Percentiles rank a stretch among this genome's conserved stretches.
These are phyloP conservation scores for Drosophila meridiana DNA, from an alignment of 2,888 invertebrate genomes.

Conservation along the genomic window DNA sequence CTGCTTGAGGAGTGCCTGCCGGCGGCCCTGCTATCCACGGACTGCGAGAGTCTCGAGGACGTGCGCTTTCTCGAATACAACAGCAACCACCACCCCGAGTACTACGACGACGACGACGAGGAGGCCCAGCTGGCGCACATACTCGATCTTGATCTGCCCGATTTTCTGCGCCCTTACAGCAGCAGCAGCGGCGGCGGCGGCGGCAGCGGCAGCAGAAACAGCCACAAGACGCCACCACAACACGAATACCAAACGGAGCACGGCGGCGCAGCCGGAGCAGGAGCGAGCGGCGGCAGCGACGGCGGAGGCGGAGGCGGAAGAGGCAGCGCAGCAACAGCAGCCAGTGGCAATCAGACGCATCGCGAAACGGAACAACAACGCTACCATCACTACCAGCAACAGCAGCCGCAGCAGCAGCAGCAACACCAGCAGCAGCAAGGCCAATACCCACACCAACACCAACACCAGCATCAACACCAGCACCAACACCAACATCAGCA, in stretches of 20 bases:
- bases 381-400: conserved; percentile 61
- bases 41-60: conserved; percentile 72
- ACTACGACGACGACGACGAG: conserved; percentile 71
- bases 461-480: conserved; percentile 49
- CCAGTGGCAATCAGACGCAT: conserved; percentile 34
- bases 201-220: conserved; percentile 68
- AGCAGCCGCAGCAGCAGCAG: conserved; percentile 30
- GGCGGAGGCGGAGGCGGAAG: conserved; percentile 30
- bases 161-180: conserved; percentile 74
- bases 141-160: conserved; percentile 71
- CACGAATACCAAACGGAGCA: conserved; percentile 76
- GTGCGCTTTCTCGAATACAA: conserved; percentile 64
- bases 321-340: conserved; percentile 9
- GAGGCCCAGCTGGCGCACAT: conserved; percentile 74
- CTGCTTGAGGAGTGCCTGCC: conserved; percentile 70
- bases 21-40: conserved; percentile 68
- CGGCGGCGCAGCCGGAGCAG: conserved; percentile 70
- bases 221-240: conserved; percentile 78
- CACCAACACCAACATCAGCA: conserved; percentile 51
- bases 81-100: conserved; percentile 54
- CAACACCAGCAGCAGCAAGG: background rate
- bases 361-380: conserved; percentile 61
- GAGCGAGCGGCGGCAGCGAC: conserved; percentile 28
- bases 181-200: conserved; percentile 70
- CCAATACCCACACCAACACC: conserved; percentile 56